Evolutionary conservation across 1,140 invertebrate genomes (phyloP).

Genomic region (Neodiprion lecontei): DNA sequence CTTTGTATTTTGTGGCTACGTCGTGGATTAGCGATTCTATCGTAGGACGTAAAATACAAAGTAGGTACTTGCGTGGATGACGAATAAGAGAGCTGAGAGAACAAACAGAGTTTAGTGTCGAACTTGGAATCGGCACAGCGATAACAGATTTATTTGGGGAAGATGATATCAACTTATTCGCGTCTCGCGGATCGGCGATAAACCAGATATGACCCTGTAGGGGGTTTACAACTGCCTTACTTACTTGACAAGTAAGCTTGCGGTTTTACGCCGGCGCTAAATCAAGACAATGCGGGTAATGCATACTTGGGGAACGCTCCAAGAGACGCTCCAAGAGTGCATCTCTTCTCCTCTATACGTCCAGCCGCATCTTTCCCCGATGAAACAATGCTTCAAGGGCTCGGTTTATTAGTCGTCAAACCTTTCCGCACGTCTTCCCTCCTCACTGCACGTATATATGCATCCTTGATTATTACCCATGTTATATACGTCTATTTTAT

Average conservation of each 20-base stretch:
- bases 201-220: constrained; percentile 32
- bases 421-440: not conserved
- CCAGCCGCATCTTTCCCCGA: not conserved
- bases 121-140: not conserved
- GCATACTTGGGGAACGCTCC: constrained; percentile 22
- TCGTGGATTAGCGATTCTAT: no score
- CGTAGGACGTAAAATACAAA: no score
- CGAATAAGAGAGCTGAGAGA: no score
- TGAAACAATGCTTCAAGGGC: constrained; percentile 25
- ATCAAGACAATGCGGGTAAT: constrained; percentile 43
- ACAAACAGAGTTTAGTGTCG: not conserved
- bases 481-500: not conserved
- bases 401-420: constrained; percentile 47
- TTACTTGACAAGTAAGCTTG: constrained; percentile 22
- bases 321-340: not conserved
- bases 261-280: constrained; percentile 37
- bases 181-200: constrained; percentile 37
- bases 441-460: no score
- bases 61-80: no score
- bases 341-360: no score
- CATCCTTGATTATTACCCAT: no score
- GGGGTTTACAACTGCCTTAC: constrained; percentile 35
- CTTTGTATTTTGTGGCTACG: no score
- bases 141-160: constrained; percentile 5
- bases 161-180: constrained; percentile 15